Conservation (phyloP, 2,888 invertebrate genomes). For the Hydraecia micacea region DNA sequence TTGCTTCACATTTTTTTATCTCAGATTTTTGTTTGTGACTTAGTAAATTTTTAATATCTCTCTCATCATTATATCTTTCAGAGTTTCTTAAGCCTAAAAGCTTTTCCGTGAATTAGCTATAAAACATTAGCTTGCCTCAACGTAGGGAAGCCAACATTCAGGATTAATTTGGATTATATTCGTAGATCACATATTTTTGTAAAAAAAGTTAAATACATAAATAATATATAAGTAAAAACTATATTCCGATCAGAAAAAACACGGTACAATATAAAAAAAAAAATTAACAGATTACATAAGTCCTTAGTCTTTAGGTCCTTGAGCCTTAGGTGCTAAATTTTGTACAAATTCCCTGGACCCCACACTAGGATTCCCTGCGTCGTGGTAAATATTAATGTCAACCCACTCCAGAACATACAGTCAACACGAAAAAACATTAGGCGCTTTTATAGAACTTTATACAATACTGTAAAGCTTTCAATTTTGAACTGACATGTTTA, state of each 20-base stretch:
- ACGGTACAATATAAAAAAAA: background rate
- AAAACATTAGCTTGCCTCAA: background rate
- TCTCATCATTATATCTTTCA: background rate
- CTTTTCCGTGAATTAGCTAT: background rate
- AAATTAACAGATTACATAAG: too few species aligned
- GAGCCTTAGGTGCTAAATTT: background rate
- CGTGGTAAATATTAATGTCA: background rate
- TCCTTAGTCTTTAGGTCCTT: too few species aligned
- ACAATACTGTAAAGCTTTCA: conserved; percentile 35
- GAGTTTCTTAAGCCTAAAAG: conserved; percentile 9
- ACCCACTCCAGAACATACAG: background rate
- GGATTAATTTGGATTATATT: background rate
- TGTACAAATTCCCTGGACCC: background rate
- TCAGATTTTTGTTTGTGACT: background rate
- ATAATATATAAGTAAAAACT: background rate
- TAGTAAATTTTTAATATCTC: background rate
- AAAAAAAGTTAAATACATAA: background rate
- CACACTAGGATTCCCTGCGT: background rate
- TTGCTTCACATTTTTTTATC: background rate
- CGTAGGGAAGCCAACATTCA: background rate
- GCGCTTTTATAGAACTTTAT: conserved; percentile 21
- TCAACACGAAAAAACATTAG: conserved; percentile 21
- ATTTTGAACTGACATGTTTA: conserved; percentile 51
- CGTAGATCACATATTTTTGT: background rate
- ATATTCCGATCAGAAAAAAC: background rate